Evolutionary conservation across 35 echinoderm and acorn worm species (phyloP).

Genomic region (Chiridota heheva): DNA sequence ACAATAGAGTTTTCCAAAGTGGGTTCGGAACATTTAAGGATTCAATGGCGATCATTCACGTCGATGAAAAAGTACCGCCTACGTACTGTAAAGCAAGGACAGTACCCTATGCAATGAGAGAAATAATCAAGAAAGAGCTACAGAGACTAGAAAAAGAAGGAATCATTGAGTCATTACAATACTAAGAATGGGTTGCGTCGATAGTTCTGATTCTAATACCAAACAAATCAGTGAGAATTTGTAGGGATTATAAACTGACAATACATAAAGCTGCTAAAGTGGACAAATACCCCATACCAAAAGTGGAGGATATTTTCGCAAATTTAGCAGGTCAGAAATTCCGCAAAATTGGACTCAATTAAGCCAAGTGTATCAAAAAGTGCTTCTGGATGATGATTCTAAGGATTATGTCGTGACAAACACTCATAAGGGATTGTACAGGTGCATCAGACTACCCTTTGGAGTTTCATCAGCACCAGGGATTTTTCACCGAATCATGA

Average conservation of each 20-base stretch:
- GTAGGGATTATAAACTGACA: slow-evolving; percentile 62
- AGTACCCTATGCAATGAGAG: too few species aligned
- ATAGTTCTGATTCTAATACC: too few species aligned
- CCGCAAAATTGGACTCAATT: slow-evolving; percentile 52
- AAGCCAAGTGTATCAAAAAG: slow-evolving; percentile 46
- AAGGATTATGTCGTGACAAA: slow-evolving; percentile 34
- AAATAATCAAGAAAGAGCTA: too few species aligned
- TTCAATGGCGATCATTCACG: too few species aligned
- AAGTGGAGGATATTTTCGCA: slow-evolving; percentile 43
- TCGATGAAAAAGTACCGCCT: too few species aligned
- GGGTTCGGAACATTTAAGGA: too few species aligned
- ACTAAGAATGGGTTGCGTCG: too few species aligned
- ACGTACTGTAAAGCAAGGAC: too few species aligned
- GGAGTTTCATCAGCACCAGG: slow-evolving; percentile 62
- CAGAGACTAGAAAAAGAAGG: too few species aligned
- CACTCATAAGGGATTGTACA: slow-evolving; percentile 53
- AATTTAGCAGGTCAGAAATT: slow-evolving; percentile 49
- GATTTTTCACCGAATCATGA: slow-evolving; percentile 61
- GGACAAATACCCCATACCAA: slow-evolving; percentile 52
- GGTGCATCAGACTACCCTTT: slow-evolving; percentile 30
- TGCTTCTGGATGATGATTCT: slow-evolving; percentile 44
- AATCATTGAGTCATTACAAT: too few species aligned
- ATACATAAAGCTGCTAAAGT: slow-evolving; percentile 11
- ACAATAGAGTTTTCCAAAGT: too few species aligned
- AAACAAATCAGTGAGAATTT: slow-evolving; percentile 50